Evolutionary conservation across 2,797 vertebrate genomes (phyloP), one percentile per base, ranked within the genome.

Genomic region (Epinephelus malabaricus): DNA sequence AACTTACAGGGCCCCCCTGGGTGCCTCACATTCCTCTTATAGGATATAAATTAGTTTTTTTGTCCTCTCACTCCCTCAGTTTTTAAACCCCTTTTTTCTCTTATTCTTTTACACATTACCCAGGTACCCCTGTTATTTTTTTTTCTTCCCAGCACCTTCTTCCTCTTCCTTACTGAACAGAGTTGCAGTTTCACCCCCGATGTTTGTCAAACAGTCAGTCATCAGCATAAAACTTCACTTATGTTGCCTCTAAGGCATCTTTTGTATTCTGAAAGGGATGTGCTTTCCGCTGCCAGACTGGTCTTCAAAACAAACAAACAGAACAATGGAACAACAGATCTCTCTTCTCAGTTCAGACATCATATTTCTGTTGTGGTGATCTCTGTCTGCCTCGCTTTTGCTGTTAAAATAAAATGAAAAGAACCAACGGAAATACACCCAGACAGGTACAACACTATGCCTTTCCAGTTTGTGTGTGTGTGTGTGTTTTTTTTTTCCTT

Each of bases 1-100:
- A 97, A 97, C 96, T 96, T 97, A 96, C 96, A 96, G 96, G 94
- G 93, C 96, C 96, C 97, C 97, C 96, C 96, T 90, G 96, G 95
- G 97, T 96, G 95, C 93, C 93, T 90, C 95, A 95, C 95, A 95
- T 93, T 96, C 95, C 96, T 96, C 96, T 97, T 96, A 96, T 97
- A 95, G 91, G 96, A 97, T 96, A 95, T 95, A 94, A 94, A 95
- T 95, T 95, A 96, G 95, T 79, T 86, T 86, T 79, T 95, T 83
- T 83, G 76, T 79, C 78, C 76, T 85, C 88, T 82, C 78, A 46
- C 79, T 87, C 71, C 69, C 45, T 87, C 78, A 70, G 60, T 85
- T 90, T 89, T 89, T 81, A 76, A 82, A 83, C 69, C 43, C 14
- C n/a, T 78, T 72, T 72, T 79, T 47, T 51, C 65, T 63, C 34